Conservation (phyloP, 1,140 invertebrate genomes). For the Diprion similis region DNA sequence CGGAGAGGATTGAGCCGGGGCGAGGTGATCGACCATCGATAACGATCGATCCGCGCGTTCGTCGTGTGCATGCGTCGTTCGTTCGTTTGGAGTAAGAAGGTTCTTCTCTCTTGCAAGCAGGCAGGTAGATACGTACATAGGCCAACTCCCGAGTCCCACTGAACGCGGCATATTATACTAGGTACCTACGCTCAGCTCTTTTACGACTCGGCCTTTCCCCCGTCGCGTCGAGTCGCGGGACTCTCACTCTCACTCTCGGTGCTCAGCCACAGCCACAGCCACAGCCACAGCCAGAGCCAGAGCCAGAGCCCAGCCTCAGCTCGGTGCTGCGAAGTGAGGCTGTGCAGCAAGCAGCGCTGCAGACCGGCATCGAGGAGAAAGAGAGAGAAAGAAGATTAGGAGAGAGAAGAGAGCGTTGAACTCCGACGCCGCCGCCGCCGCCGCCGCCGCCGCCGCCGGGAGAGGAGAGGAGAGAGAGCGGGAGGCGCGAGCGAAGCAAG, state of each 20-base stretch:
- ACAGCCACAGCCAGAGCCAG: not conserved
- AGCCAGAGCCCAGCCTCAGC: no score
- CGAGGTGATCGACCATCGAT: no score
- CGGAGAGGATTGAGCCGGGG: no score
- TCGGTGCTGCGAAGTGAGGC: slow-evolving; percentile 12
- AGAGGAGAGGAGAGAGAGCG: not conserved
- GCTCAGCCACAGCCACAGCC: slow-evolving; percentile 4
- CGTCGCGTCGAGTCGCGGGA: slow-evolving; percentile 13
- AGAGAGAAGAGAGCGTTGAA: slow-evolving; percentile 44
- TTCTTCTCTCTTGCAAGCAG: no score
- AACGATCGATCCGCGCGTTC: not conserved
- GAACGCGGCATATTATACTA: no score
- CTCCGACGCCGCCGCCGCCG: slow-evolving; percentile 29
- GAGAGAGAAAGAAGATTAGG: slow-evolving; percentile 18
- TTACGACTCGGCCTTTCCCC: not conserved
- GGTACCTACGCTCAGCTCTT: no score
- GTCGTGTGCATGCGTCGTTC: no score
- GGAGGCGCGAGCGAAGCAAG: slow-evolving; percentile 12
- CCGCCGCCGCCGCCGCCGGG: not conserved
- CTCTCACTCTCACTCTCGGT: slow-evolving; percentile 11
- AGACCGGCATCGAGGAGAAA: slow-evolving; percentile 6
- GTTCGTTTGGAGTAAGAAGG: no score
- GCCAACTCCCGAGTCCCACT: not conserved
- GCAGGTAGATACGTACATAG: no score
- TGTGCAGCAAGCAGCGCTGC: not conserved